Evolutionary conservation across 2,797 vertebrate species (phyloP), one percentile per base, ranked within the genome.

Genomic region (Lagodon rhomboides): DNA sequence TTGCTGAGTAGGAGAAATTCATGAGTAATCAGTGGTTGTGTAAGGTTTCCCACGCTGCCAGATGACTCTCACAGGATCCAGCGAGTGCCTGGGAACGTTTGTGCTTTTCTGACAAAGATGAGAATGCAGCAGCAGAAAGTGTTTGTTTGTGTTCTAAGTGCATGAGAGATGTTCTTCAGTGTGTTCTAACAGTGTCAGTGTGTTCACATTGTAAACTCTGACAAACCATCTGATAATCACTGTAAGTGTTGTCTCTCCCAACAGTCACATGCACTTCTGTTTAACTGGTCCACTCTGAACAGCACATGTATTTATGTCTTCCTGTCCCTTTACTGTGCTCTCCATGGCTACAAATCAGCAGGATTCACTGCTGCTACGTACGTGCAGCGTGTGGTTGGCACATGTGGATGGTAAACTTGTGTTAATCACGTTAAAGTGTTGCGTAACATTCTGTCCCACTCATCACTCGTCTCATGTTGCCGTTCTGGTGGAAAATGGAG

Each of bases 11-110:
- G 86, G 87, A 90, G 86, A 68, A 73, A 71, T 44, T 59, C 64
- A 90, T 91, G 91, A 93, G 84, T 90, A 90, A 93, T 85, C 73
- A 17, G 60, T 23, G 56, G 68, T 93, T 92, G 87, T 85, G 85
- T 91, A 91, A 92, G 83, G 73, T 85, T 90, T 92, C 87, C 90
- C 91, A 90, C 80, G 43, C n/a, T n/a, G n/a, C 89, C 75, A 72
- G 82, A 90, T 88, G 82, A 80, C 77, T 89, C 79, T 84, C 78
- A 55, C 72, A 83, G 87, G 77, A 85, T 85, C 72, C 74, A 53
- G 60, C 18, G 12, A 83, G 77, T 82, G 80, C 67, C 73, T 63
- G 74, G 79, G 72, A 89, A 90, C 68, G 74, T 82, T 85, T 61
- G 34, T 69, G 79, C 56, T 85, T 79, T 79, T 77, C 79, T 58